Evolutionary conservation across 2,797 vertebrate species (phyloP), one percentile per base, ranked within the genome.

Genomic region (Channallabes apus): DNA sequence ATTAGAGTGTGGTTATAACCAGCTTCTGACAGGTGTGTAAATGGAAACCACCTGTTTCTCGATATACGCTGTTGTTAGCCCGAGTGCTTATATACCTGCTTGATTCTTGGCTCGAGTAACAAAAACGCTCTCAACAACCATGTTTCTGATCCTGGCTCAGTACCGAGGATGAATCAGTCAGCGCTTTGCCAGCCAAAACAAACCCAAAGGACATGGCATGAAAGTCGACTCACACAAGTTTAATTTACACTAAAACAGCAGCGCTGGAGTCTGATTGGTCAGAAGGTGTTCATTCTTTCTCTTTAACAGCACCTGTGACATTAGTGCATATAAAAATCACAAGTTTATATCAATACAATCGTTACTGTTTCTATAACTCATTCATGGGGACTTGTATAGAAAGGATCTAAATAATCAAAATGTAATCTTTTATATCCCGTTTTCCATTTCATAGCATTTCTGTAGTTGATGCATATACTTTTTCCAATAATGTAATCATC

Each of bases 21-120:
- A 62, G 58, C 14, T 24, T 41, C 58, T 62, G 58, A 41, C 77
- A 79, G 77, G 77, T 62, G 77, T n/a, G 77, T 62, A 62, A 62
- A 79, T 41, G 24, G 22, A 62, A 62, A 18, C 58, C 77, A 79
- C 58, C 58, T 78, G 76, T 15, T 38, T 79, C n/a, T 77, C 12
- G 1, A n/a, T 24, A 15, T 38, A 5, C 4, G 15, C 56, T 14
- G 18, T 38, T 35, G 54, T 77, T 59, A 24, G 56, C 14, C 7
- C 0, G 12, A 8, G 22, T 8, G 35, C 77, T n/a, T 15, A n/a
- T 38, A 78, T 41, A 8, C 58, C 41, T 14, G 20, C 75, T 9
- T 79, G 35, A 79, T 62, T 79, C 8, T 24, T 79, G 77, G 77
- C 77, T 62, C 14, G 12, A 62, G 58, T 38, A 27, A 79, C 35